Base-by-base conservation (phyloP, 2,888 invertebrate genomes). In the Stenolophus ochropezus region DNA sequence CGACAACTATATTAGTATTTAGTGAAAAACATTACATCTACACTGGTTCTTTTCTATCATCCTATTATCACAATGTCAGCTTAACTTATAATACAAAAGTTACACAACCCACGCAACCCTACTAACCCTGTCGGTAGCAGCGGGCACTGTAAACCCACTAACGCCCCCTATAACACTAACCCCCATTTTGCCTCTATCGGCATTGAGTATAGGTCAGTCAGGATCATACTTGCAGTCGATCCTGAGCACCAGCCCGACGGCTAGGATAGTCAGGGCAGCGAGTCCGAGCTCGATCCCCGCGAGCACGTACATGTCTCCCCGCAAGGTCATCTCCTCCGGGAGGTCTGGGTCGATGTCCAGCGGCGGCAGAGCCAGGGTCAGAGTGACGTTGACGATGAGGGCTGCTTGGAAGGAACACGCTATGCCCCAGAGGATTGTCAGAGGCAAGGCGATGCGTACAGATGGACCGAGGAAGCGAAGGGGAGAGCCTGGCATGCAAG, bases 101-200 rank as follows among this genome's bases (percentile, higher is more conserved):
- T 91, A 92, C 86, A 91, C 91, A 82, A 92, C 90, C 92, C 92
- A 93, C 23, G 92, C 92, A 4, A 92, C 92, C 27, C 91, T 88
- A 6, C 91, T 90, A 25, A 90, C 90, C 83, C 91, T 90, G 77
- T 91, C 92, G 87, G 84, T 90, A 87, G 47, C 90, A 85, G 80
- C 89, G 87, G 83, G 90, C 86, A 85, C 89, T 1, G 85, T 84
- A 83, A 85, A 86, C 33, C 86, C 87, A 79, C 86, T 86, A 23
- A 85, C 83, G 20, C 87, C 87, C 56, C 87, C 87, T 73, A 87
- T 85, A 21, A 87, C 87, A 81, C 87, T 87, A 61, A 89, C 87
- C 71, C 88, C 88, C 77, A 86, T 86, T 56, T 87, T 85, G 75
- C 89, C 87, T 89, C 88, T 88, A 90, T 91, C 91, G 90, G 87